A percentile compares a stretch with the other conserved stretches of the same genome.
These are phyloP conservation scores for Carabus problematicus DNA, from an alignment of 2,888 invertebrate species.

Conservation along the genomic window DNA sequence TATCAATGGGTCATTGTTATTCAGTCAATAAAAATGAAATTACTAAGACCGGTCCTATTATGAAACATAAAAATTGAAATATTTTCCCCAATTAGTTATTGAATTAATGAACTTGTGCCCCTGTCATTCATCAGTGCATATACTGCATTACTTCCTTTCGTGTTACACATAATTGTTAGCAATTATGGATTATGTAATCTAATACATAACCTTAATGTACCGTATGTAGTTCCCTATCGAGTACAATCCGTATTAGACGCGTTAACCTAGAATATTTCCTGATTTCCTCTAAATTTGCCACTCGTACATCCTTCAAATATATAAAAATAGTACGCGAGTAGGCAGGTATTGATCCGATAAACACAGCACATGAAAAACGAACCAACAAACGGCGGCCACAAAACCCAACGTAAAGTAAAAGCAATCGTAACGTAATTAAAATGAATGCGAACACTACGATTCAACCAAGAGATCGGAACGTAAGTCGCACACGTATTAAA, in stretches of 20 bases:
- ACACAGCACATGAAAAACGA: slow-evolving; percentile 36
- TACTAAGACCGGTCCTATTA: background rate
- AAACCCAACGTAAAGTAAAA: slow-evolving; percentile 18
- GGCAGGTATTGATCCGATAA: slow-evolving; percentile 41
- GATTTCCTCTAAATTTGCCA: slow-evolving; percentile 33
- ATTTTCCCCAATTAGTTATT: background rate
- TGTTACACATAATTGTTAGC: too few relatives aligned
- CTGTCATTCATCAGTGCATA: too few relatives aligned
- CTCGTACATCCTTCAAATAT: slow-evolving; percentile 36
- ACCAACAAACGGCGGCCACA: slow-evolving; percentile 28
- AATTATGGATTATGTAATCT: too few relatives aligned
- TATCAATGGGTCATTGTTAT: background rate
- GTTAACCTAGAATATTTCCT: slow-evolving; percentile 25
- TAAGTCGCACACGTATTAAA: too few relatives aligned
- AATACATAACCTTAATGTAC: too few relatives aligned
- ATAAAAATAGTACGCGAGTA: slow-evolving; percentile 41
- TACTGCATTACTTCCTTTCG: too few relatives aligned
- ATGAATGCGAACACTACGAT: background rate
- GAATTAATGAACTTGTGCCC: background rate
- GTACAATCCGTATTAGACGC: background rate
- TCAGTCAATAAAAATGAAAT: background rate
- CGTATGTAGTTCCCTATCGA: too few relatives aligned
- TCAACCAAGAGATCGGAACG: too few relatives aligned
- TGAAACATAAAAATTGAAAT: slow-evolving; percentile 1
- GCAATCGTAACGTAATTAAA: background rate